A percentile compares a stretch with the other conserved stretches of the same genome.
phyloP scores from a whole-genome alignment of 2,797 vertebrate genomes.

The Acanthurus tractus region DNA sequence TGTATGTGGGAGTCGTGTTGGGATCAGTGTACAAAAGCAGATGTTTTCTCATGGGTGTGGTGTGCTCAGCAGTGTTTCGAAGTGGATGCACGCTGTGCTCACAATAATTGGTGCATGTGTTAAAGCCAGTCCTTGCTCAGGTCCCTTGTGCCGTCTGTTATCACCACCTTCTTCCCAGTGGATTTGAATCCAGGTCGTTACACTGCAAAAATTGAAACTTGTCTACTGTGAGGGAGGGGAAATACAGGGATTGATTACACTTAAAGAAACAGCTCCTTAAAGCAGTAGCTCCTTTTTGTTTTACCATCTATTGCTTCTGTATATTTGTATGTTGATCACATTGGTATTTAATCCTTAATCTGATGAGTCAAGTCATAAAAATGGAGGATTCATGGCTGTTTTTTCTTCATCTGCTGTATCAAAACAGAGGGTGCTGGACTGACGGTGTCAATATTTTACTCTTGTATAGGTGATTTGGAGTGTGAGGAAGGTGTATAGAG shows the following conservation, averaged over 20 bases:
- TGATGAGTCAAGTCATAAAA: neutral
- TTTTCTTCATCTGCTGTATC: neutral
- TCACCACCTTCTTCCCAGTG: conserved; percentile 60
- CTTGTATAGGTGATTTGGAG: neutral
- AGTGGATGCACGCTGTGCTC: conserved; percentile 73
- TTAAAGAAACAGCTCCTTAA: conserved; percentile 29
- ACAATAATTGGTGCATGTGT: conserved; percentile 80
- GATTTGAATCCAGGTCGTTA: conserved; percentile 62
- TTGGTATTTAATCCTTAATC: conserved; percentile 12
- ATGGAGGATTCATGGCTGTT: neutral
- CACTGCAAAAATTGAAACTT: conserved; percentile 57
- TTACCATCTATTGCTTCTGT: conserved; percentile 1
- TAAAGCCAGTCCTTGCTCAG: conserved; percentile 65
- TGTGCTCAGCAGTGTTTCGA: conserved; percentile 71
- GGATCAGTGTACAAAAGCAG: conserved; percentile 72
- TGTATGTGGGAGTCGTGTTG: conserved; percentile 39
- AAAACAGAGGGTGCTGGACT: neutral
- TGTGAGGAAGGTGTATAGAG: neutral
- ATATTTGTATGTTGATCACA: conserved; percentile 17
- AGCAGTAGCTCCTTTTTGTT: conserved; percentile 33
- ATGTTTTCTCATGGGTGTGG: conserved; percentile 81
- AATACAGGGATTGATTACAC: conserved; percentile 45
- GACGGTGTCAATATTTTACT: neutral
- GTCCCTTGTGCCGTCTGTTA: conserved; percentile 72
- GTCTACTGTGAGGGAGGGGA: conserved; percentile 29